Evolutionary conservation across 2,113 vertebrate species (phyloP).

Genomic region (Rhineura floridana): DNA sequence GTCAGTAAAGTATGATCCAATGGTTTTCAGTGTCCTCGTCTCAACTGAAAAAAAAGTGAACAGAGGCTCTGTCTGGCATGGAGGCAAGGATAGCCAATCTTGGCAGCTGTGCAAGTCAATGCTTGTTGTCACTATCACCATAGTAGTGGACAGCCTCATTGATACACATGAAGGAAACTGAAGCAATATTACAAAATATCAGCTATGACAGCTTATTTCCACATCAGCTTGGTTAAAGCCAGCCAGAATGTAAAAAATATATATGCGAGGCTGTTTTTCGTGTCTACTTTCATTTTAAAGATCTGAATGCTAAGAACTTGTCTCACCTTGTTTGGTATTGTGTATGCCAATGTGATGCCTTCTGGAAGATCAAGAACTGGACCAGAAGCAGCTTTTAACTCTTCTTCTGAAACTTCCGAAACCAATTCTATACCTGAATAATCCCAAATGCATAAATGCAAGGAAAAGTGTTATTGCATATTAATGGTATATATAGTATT

Average conservation of each 20-base stretch:
- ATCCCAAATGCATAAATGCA: constrained; percentile 13
- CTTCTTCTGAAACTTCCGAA: constrained; percentile 88
- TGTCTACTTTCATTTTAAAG: neutral
- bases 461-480: constrained; percentile 7
- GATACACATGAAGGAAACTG: neutral
- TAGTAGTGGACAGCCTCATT: neutral
- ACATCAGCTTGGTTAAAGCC: neutral
- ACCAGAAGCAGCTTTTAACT: constrained; percentile 86
- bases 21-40: neutral
- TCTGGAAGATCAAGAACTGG: constrained; percentile 86
- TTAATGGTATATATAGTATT: neutral
- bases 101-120: neutral
- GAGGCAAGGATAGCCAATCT: neutral
- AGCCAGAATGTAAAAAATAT: too few species aligned
- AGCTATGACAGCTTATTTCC: neutral
- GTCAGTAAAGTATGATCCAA: neutral
- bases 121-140: neutral
- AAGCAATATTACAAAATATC: neutral
- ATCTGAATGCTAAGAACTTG: neutral
- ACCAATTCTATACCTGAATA: constrained; percentile 90
- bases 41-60: neutral
- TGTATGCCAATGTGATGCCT: constrained; percentile 94
- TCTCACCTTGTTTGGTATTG: constrained; percentile 87
- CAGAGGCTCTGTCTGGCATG: neutral
- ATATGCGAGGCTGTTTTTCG: too few species aligned